Evolutionary conservation across 1,140 invertebrate genomes (phyloP).

Genomic region (Frieseomelitta varia): DNA sequence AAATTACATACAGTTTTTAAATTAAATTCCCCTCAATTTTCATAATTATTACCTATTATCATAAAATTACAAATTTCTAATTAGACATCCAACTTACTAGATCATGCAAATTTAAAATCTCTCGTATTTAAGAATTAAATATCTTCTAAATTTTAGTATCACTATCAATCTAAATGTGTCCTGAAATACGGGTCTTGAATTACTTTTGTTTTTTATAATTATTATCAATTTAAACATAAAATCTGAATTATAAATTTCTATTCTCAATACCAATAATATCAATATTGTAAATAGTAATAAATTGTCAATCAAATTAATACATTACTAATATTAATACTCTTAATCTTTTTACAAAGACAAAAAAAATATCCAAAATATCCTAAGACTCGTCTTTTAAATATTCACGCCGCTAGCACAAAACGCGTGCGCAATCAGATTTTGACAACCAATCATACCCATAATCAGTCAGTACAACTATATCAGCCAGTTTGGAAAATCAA

Average conservation of each 20-base stretch:
- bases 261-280: neutral
- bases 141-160: no score
- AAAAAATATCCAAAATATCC: neutral
- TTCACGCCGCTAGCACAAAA: neutral
- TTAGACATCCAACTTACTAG: no score
- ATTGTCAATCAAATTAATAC: no score
- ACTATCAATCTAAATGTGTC: no score
- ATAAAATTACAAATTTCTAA: no score
- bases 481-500: slow-evolving; percentile 55
- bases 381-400: neutral
- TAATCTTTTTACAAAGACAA: neutral
- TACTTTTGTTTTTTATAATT: neutral
- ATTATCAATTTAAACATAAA: neutral
- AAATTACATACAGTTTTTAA: no score
- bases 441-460: neutral
- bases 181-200: no score
- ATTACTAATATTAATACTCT: no score
- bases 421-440: slow-evolving; percentile 29
- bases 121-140: neutral
- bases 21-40: no score
- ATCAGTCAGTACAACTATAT: neutral
- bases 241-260: neutral
- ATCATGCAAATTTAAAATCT: no score
- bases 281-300: neutral
- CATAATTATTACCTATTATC: no score